Evolutionary conservation across 2,888 invertebrate genomes (phyloP).

Genomic region (Drosophila nigricruria): DNA sequence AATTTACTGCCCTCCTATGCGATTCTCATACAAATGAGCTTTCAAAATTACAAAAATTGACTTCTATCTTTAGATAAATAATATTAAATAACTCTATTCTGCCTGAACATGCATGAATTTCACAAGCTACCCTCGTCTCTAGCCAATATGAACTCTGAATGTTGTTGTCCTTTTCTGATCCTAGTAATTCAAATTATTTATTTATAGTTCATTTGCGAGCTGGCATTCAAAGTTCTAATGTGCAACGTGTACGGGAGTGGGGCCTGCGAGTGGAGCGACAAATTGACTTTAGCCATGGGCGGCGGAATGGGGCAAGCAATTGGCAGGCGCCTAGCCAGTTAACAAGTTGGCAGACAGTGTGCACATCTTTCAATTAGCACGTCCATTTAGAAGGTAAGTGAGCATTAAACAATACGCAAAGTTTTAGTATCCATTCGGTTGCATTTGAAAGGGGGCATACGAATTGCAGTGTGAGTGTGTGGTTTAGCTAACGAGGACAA

Average conservation of each 20-base stretch:
- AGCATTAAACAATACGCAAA: slow-evolving; percentile 53
- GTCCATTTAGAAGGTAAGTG: slow-evolving; percentile 41
- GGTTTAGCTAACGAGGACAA: slow-evolving; percentile 51
- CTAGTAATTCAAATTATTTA: slow-evolving; percentile 74
- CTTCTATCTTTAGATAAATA: neutral
- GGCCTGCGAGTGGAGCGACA: slow-evolving; percentile 50
- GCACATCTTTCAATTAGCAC: slow-evolving; percentile 64
- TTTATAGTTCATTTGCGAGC: slow-evolving; percentile 79
- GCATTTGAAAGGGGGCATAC: slow-evolving; percentile 35
- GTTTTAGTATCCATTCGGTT: slow-evolving; percentile 16
- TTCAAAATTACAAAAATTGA: neutral
- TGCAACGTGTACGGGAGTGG: slow-evolving; percentile 34
- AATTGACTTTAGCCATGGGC: slow-evolving; percentile 60
- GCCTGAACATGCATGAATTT: neutral
- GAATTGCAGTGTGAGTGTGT: slow-evolving; percentile 43
- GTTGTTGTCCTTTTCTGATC: slow-evolving; percentile 38
- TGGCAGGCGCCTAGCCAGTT: slow-evolving; percentile 25
- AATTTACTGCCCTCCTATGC: neutral
- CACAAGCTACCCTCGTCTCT: slow-evolving; percentile 22
- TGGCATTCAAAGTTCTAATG: slow-evolving; percentile 68
- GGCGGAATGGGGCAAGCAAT: slow-evolving; percentile 19
- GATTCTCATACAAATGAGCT: neutral
- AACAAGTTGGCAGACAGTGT: slow-evolving; percentile 32
- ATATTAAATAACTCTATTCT: neutral
- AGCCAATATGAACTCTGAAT: slow-evolving; percentile 10